Evolutionary conservation across 1,140 invertebrate genomes (phyloP), one percentile per base, ranked within the genome.

Genomic region (Triops cancriformis): DNA sequence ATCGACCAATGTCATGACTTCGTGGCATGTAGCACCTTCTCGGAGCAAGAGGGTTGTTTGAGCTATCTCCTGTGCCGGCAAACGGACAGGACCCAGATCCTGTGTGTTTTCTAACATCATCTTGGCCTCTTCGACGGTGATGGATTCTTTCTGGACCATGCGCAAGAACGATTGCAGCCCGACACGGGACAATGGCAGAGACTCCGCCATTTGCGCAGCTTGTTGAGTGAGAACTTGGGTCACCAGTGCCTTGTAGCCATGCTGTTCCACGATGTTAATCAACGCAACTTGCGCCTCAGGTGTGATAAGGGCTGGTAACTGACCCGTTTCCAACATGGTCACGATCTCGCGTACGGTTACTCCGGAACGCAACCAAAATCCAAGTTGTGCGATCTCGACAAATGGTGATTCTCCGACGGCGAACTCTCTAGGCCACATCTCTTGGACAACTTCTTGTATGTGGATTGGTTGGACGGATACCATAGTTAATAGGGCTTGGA

Each of bases 141-240:
- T 89, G 83, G 93, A 89, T 81, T 92, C 89, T 73, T 91, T 84
- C 82, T 93, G 91, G 10, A 94, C 89, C 92, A 94, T 93, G 81
- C 89, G 90, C 85, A 94, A 91, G 81, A 94, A 93, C 7, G 93
- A 75, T 37, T 79, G 76, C 23, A 79, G 31, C n/a, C 78, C 78
- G 28, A 79, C 26, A 12, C 75, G 78, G 5, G 51, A 64, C 14
- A 14, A 64, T n/a, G 51, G 51, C 23, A 64, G 18, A 23, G 51
- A 64, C 51, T 64, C 18, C 23, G 80, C 80, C 64, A 80, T 80
- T 78, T 81, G 79, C 42, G 80, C 80, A 72, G 51, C 51, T 23
- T 64, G 51, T 64, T 64, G 51, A 6, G 37, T 43, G 23, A 81
- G 77, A 73, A 81, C 81, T 79, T 82, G 80, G 73, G 80, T 79